A percentile compares a stretch with the other conserved stretches of the same genome.
phyloP scores from a whole-genome alignment of 2,888 invertebrate species.

The Auanema freiburgensis region DNA sequence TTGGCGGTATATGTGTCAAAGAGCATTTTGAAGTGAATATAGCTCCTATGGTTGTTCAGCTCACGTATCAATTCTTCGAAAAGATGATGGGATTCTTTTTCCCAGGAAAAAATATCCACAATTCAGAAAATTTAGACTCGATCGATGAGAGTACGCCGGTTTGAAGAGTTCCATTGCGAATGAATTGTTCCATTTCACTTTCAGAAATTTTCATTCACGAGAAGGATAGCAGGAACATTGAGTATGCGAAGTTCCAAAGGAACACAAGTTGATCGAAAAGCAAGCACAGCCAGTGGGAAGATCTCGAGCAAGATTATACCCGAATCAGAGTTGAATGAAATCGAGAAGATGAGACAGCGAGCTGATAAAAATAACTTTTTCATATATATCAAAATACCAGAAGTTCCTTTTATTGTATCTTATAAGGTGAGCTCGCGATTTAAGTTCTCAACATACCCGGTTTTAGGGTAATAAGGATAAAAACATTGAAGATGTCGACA shows the following conservation, averaged over 20 bases:
- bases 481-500: conserved; percentile 91
- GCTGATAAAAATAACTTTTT: conserved; percentile 98
- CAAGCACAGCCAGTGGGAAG: conserved; percentile 14
- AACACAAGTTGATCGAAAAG: conserved; percentile 15
- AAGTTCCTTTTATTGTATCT: conserved; percentile 82
- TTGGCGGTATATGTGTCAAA: conserved; percentile 97
- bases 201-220: conserved; percentile 43
- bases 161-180: not conserved
- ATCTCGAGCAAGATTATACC: not conserved
- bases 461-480: conserved; percentile 89
- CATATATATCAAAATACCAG: conserved; percentile 95
- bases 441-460: conserved; percentile 6
- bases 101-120: conserved; percentile 79
- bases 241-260: conserved; percentile 33
- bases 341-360: conserved; percentile 96
- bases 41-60: conserved; percentile 69
- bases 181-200: conserved; percentile 4
- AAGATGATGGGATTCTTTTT: conserved; percentile 76
- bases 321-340: conserved; percentile 70
- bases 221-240: conserved; percentile 35
- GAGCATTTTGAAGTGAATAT: conserved; percentile 84
- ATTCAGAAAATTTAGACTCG: conserved; percentile 45
- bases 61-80: conserved; percentile 74
- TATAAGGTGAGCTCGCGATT: conserved; percentile 65
- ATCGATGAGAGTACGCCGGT: conserved; percentile 29